A percentile compares a stretch with the other conserved stretches of the same genome.
Conservation (phyloP, 2,797 vertebrate species). For the Sarcophilus harrisii region DNA sequence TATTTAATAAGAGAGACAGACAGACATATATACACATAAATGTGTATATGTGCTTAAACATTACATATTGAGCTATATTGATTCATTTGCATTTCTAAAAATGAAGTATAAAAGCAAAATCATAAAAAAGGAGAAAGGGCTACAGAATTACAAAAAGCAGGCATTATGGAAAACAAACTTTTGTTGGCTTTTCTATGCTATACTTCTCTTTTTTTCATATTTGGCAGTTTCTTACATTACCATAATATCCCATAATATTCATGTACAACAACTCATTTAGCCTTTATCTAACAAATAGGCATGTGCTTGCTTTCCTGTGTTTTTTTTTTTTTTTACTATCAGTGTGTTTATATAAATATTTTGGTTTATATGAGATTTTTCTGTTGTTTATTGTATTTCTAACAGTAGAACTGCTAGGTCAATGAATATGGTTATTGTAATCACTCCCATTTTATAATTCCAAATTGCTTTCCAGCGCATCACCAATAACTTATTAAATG, state of each 20-base stretch:
- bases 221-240: neutral
- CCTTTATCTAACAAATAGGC: neutral
- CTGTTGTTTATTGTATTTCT: neutral
- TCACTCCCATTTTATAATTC: neutral
- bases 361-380: neutral
- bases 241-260: neutral
- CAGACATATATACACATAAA: neutral
- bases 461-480: neutral
- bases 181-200: neutral
- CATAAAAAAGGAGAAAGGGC: neutral
- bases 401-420: neutral
- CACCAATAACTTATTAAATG: neutral
- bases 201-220: neutral
- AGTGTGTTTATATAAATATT: neutral
- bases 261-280: neutral
- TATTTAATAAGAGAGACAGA: neutral
- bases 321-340: neutral
- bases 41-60: neutral
- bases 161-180: neutral
- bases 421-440: neutral
- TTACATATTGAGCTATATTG: neutral
- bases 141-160: neutral
- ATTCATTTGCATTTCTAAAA: neutral
- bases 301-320: neutral
- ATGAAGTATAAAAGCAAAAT: neutral